These are phyloP conservation scores for Meriones psammophilus DNA, from an alignment of 2,797 vertebrate species.

Conservation along the genomic window DNA sequence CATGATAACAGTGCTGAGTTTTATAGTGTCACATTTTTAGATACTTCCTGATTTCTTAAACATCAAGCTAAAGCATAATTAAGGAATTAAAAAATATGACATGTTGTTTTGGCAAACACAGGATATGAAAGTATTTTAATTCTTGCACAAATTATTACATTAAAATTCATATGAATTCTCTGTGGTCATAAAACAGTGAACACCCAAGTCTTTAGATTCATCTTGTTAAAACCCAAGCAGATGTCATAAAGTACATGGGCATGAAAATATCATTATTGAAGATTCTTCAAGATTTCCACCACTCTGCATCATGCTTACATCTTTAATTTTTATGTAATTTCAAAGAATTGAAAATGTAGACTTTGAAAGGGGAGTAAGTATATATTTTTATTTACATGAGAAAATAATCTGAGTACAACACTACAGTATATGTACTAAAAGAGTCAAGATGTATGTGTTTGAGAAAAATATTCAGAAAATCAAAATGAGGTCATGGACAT, in stretches of 20 bases:
- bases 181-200: not conserved
- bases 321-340: conserved; percentile 1
- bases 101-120: not conserved
- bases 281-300: not conserved
- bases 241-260: not conserved
- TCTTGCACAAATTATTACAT: not conserved
- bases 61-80: not conserved
- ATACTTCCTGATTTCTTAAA: not conserved
- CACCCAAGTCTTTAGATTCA: not conserved
- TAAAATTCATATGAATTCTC: not conserved
- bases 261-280: not conserved
- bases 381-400: not conserved
- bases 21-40: not conserved
- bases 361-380: not conserved
- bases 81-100: conserved; percentile 15
- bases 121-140: not conserved
- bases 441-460: not conserved
- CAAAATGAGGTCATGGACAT: not conserved
- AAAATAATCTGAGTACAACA: conserved; percentile 28
- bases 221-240: not conserved
- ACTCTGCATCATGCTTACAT: not conserved
- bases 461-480: conserved; percentile 57
- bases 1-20: not conserved
- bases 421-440: not conserved
- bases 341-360: not conserved